Evolutionary conservation across 2,113 vertebrate genomes (phyloP), one percentile per base, ranked within the genome.

Genomic region (Myotis yumanensis): DNA sequence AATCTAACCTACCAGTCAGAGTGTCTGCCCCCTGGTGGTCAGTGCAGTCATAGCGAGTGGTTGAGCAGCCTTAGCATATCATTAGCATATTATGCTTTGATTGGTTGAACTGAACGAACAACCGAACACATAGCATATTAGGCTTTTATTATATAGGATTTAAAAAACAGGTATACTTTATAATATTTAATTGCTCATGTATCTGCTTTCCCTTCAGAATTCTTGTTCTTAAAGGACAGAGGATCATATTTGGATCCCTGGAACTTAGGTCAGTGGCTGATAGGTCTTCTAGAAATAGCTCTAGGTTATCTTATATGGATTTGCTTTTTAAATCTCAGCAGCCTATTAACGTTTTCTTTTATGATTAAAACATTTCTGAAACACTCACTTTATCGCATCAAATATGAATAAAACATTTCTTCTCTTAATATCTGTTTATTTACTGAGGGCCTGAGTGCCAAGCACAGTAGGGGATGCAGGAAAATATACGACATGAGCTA

Each of bases 241-340:
- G 17, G 15, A 28, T 88, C 37, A 76, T 73, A 32, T n/a, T n/a
- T 86, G 43, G 48, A 89, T 85, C 59, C 30, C 16, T 32, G n/a
- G 40, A 81, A 69, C 48, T 43, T 57, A 69, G 57, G 64, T 69
- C 84, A 93, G 54, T 35, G 51, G 11, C 37, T 83, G 43, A 81
- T 30, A 79, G 30, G 43, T 85, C 48, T 37, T 92, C 69, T 71
- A 37, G 69, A 87, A 73, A 52, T 20, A 94, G 28, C 25, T 88
- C 90, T 79, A 77, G 48, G 32, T 62, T 86, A 79, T 72, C 10
- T 86, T 91, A 83, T 25, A 8, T 71, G 40, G 12, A 89, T 93
- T 92, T 92, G 18, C 37, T 93, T 96, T 75, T 69, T 94, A 91
- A 86, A 81, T 64, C 48, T 80, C 68, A 66, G 77, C 76, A n/a